A percentile compares a stretch with the other conserved stretches of the same genome.
These are phyloP conservation scores for Peromyscus melanophrys DNA, from an alignment of 2,797 vertebrate species.

Conservation along the genomic window DNA sequence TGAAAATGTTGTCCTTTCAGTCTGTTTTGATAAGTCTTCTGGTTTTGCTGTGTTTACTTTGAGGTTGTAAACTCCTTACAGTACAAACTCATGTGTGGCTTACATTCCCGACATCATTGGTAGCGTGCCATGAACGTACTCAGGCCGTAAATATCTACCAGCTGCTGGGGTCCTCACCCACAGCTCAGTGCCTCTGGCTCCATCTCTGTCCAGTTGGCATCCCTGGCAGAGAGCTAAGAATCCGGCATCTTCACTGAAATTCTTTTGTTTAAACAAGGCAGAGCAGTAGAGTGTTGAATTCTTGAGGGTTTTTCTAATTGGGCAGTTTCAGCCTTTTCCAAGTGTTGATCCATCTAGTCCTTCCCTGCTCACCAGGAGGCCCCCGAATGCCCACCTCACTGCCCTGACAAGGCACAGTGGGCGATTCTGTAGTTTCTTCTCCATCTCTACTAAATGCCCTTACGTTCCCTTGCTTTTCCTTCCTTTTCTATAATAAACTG, in stretches of 20 bases:
- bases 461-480: conserved; percentile 34
- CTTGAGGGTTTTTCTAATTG: background rate
- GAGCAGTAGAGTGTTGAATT: conserved; percentile 1
- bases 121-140: background rate
- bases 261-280: conserved; percentile 59
- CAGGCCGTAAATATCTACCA: background rate
- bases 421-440: conserved; percentile 18
- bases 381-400: background rate
- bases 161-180: conserved; percentile 22
- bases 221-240: conserved; percentile 45
- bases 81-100: conserved; percentile 58
- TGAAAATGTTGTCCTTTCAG: conserved; percentile 52
- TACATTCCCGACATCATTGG: background rate
- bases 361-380: conserved; percentile 4
- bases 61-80: conserved; percentile 14
- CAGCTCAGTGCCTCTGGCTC: conserved; percentile 24
- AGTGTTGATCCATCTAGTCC: background rate
- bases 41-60: conserved; percentile 48
- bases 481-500: background rate
- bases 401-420: background rate
- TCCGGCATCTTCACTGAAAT: conserved; percentile 37
- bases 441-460: background rate
- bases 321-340: background rate
- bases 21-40: conserved; percentile 8
- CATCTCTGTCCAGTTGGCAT: conserved; percentile 32